These are phyloP conservation scores for Drosophila mettleri DNA, from an alignment of 2,888 invertebrate genomes.

Conservation along the genomic window DNA sequence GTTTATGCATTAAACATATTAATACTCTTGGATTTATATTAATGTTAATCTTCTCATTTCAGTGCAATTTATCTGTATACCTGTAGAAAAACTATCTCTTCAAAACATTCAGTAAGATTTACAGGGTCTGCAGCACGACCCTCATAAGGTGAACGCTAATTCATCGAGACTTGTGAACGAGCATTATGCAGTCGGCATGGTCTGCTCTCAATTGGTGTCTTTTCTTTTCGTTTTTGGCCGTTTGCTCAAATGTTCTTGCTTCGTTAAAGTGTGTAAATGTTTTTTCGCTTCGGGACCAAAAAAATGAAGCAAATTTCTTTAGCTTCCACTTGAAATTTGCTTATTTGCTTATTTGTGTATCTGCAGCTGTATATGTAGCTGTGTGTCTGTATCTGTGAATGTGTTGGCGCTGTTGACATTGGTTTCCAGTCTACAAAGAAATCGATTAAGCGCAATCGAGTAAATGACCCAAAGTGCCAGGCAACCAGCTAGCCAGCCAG, in stretches of 20 bases:
- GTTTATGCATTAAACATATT: no score
- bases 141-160: no score
- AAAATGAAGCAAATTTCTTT: slow-evolving; percentile 40
- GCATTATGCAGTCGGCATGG: not conserved
- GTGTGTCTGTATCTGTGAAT: slow-evolving; percentile 28
- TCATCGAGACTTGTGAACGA: not conserved
- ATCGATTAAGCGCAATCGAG: slow-evolving; percentile 83
- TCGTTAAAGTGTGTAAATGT: slow-evolving; percentile 81
- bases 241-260: slow-evolving; percentile 65
- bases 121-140: no score
- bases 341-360: slow-evolving; percentile 44
- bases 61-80: no score
- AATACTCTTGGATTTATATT: no score
- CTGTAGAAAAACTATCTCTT: no score
- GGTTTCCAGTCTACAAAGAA: slow-evolving; percentile 83
- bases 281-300: slow-evolving; percentile 64
- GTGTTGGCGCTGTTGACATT: slow-evolving; percentile 82
- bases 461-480: slow-evolving; percentile 75
- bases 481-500: not conserved
- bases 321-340: slow-evolving; percentile 65
- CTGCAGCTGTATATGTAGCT: slow-evolving; percentile 28
- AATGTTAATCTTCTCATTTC: no score
- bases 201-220: slow-evolving; percentile 8
- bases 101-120: no score
- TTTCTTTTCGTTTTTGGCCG: slow-evolving; percentile 38